Conservation (phyloP, 1,140 invertebrate species). For the Hyles vespertilio region DNA sequence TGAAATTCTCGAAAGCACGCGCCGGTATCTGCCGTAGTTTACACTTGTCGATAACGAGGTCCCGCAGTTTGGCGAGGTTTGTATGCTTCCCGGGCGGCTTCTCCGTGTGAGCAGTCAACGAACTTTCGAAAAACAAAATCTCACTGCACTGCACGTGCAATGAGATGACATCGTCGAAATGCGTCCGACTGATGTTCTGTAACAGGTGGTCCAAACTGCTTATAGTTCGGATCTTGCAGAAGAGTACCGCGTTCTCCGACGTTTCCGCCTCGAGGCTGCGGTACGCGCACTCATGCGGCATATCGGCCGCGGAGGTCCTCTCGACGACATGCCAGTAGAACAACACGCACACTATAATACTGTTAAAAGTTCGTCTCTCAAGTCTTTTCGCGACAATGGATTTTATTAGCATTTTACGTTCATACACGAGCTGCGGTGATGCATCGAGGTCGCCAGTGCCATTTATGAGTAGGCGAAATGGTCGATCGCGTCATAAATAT, state of each 20-base stretch:
- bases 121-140: conserved; percentile 86
- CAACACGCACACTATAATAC: conserved; percentile 68
- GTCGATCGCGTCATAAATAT: conserved; percentile 68
- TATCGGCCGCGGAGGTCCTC: conserved; percentile 51
- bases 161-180: conserved; percentile 76
- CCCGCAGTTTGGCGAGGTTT: conserved; percentile 75
- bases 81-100: conserved; percentile 57
- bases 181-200: conserved; percentile 61
- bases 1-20: conserved; percentile 80
- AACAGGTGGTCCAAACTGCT: conserved; percentile 67
- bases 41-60: conserved; percentile 86
- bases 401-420: conserved; percentile 71
- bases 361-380: conserved; percentile 55
- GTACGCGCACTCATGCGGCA: conserved; percentile 70
- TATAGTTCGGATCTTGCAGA: conserved; percentile 70
- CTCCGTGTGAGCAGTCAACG: conserved; percentile 68
- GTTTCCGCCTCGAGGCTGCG: conserved; percentile 59
- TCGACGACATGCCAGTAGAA: conserved; percentile 62
- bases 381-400: conserved; percentile 61
- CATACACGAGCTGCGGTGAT: conserved; percentile 39
- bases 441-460: conserved; percentile 58
- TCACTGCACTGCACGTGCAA: conserved; percentile 87
- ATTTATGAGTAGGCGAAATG: conserved; percentile 60
- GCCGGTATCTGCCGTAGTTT: conserved; percentile 85
- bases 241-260: conserved; percentile 63